Percentiles rank a stretch among this genome's conserved stretches.
Conservation (phyloP, 2,888 invertebrate genomes). For the Microctonus brassicae region DNA sequence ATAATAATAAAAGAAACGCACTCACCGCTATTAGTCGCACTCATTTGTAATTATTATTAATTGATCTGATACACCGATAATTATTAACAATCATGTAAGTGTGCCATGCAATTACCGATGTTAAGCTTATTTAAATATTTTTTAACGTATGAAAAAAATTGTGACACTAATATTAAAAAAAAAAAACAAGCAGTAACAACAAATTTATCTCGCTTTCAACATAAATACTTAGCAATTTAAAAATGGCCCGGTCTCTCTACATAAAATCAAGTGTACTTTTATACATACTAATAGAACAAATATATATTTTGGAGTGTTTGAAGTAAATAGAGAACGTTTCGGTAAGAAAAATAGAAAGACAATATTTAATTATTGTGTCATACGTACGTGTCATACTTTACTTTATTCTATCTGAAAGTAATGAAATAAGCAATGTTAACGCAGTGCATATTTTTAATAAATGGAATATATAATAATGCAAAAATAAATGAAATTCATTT, state of each 20-base stretch:
- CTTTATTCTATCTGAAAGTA: conserved; percentile 65
- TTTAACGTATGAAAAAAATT: neutral
- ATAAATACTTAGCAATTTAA: conserved; percentile 21
- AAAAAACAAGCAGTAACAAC: neutral
- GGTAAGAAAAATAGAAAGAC: conserved; percentile 60
- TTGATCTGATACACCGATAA: neutral
- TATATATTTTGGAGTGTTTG: conserved; percentile 62
- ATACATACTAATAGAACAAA: too few relatives aligned
- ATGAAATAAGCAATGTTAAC: conserved; percentile 64
- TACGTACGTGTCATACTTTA: conserved; percentile 55
- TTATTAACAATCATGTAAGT: neutral
- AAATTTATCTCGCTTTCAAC: neutral
- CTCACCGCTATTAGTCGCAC: neutral
- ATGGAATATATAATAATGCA: conserved; percentile 60
- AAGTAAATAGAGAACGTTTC: conserved; percentile 56
- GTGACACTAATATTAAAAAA: neutral
- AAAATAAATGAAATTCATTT: neutral
- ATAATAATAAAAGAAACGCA: too few relatives aligned
- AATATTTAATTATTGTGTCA: conserved; percentile 58
- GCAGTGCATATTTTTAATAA: conserved; percentile 69
- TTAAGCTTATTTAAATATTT: neutral
- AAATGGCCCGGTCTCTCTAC: conserved; percentile 51
- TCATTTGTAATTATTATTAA: neutral
- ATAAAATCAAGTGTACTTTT: too few relatives aligned
- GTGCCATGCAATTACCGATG: neutral